Evolutionary conservation across 2,888 invertebrate species (phyloP).

Genomic region (Gisinianus flammeolus): DNA sequence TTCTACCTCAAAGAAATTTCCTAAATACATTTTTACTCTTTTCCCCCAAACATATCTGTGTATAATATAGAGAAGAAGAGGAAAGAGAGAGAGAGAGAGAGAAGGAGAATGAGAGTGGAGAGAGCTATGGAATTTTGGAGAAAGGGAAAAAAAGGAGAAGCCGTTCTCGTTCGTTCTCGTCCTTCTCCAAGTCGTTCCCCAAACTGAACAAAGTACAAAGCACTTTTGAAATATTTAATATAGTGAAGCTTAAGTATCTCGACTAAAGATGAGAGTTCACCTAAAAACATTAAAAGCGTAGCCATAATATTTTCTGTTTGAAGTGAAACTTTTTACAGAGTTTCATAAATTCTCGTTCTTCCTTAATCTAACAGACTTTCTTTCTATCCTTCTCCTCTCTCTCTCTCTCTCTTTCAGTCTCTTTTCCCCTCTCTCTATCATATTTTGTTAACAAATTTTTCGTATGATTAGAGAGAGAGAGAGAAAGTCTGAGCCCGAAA

Average conservation of each 20-base stretch:
- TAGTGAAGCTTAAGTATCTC: background rate
- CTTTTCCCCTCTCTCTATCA: background rate
- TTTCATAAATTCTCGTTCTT: background rate
- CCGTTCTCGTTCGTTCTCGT: too few relatives aligned
- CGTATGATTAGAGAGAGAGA: background rate
- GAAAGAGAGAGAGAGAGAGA: background rate
- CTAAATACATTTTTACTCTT: background rate
- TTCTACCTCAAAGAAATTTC: slow-evolving; percentile 12
- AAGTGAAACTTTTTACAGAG: background rate
- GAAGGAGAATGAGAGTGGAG: background rate
- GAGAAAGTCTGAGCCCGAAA: background rate
- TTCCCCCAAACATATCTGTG: background rate
- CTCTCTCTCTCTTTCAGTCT: background rate
- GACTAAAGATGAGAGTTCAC: background rate
- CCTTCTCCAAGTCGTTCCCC: background rate
- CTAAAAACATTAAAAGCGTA: background rate
- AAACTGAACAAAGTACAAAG: background rate
- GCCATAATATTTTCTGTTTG: background rate
- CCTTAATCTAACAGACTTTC: background rate
- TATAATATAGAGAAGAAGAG: background rate
- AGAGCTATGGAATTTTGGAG: background rate
- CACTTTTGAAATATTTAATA: background rate
- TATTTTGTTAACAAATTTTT: background rate
- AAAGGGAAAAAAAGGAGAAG: background rate
- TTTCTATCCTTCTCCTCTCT: background rate